phyloP scores from a whole-genome alignment of 2,113 vertebrate species.

The Psettodes erumei region DNA sequence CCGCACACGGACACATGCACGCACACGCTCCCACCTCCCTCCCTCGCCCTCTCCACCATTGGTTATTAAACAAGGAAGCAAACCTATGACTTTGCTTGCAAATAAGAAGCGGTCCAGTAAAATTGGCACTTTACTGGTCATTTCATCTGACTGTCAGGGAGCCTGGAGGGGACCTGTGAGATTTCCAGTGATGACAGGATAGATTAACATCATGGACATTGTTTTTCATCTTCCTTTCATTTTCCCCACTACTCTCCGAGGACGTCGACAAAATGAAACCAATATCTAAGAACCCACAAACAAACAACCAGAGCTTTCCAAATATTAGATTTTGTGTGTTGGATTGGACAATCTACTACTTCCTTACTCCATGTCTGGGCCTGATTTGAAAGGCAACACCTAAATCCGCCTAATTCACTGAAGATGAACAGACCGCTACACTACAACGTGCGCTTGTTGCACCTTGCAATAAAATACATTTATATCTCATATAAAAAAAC shows the following conservation, averaged over 20 bases:
- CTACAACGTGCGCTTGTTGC: slow-evolving; percentile 7
- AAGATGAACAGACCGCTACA: slow-evolving; percentile 21
- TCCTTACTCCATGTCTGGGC: slow-evolving; percentile 10
- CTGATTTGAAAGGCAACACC: slow-evolving; percentile 48
- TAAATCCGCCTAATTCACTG: slow-evolving; percentile 30
- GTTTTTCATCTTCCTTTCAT: slow-evolving; percentile 76
- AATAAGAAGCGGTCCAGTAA: slow-evolving; percentile 74
- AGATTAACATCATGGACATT: slow-evolving; percentile 77
- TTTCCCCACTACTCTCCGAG: slow-evolving; percentile 55
- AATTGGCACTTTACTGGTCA: slow-evolving; percentile 77
- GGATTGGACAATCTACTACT: slow-evolving; percentile 46
- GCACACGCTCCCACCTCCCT: neutral
- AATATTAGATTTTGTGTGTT: slow-evolving; percentile 62
- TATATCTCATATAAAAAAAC: slow-evolving; percentile 33
- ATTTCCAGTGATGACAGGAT: slow-evolving; percentile 74
- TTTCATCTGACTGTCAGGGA: slow-evolving; percentile 73
- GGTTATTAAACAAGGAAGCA: slow-evolving; percentile 74
- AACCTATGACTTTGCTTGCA: slow-evolving; percentile 62
- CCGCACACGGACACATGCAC: slow-evolving; percentile 12
- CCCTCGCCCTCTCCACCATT: slow-evolving; percentile 20
- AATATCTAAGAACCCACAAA: slow-evolving; percentile 64
- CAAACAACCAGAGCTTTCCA: slow-evolving; percentile 51
- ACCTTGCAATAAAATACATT: slow-evolving; percentile 39
- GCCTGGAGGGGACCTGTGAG: slow-evolving; percentile 52
- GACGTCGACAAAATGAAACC: slow-evolving; percentile 70